Conservation (phyloP, 2,113 vertebrate genomes). For the Hydrochoerus hydrochaeris region DNA sequence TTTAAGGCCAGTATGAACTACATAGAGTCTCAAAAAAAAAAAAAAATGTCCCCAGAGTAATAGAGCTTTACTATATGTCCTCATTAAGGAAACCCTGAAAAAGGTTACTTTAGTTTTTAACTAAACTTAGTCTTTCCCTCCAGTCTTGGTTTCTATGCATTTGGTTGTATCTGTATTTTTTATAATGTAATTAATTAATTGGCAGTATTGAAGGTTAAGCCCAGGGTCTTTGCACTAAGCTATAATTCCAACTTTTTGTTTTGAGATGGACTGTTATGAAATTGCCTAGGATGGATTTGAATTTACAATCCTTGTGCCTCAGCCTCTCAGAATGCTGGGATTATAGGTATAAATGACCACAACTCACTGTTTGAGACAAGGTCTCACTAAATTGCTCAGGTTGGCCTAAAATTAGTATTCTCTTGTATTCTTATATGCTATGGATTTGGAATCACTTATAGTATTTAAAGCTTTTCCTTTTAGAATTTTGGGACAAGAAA, state of each 20-base stretch:
- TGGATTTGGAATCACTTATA: not conserved
- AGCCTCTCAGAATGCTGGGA: not conserved
- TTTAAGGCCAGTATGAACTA: not conserved
- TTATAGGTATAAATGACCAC: not conserved
- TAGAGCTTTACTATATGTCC: not conserved
- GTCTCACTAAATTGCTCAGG: not conserved
- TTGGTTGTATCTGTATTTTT: not conserved
- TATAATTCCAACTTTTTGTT: not conserved
- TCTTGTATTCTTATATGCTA: not conserved
- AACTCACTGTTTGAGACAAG: not conserved
- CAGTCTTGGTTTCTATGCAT: not conserved
- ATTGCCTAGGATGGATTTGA: not conserved
- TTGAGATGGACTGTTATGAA: not conserved
- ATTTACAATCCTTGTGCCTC: not conserved
- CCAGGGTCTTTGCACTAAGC: not conserved
- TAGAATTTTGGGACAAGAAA: not conserved
- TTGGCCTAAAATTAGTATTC: not conserved
- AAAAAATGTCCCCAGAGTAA: not conserved
- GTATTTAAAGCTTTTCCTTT: not conserved
- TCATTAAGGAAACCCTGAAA: not conserved
- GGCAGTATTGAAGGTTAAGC: not conserved
- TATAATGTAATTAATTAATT: not conserved
- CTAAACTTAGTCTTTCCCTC: not conserved
- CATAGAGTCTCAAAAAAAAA: not conserved
- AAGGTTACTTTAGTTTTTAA: constrained; percentile 3